Percentiles rank a stretch among this genome's conserved stretches.
Conservation (phyloP, 2,797 vertebrate species). For the Borostomias antarcticus region DNA sequence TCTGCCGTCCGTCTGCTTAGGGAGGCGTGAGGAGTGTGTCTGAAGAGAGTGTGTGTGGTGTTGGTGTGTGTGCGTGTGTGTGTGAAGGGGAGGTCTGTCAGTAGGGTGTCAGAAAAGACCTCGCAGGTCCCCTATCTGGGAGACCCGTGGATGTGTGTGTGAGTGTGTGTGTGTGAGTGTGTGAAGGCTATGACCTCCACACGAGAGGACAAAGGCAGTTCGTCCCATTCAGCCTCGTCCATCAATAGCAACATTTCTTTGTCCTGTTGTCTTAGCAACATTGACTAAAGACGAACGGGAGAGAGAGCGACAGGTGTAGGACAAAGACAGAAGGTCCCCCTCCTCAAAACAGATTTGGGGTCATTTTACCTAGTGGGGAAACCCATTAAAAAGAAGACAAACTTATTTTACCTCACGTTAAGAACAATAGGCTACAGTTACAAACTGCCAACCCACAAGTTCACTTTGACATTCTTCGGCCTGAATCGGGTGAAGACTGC, state of each 20-base stretch:
- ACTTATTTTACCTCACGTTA: background rate
- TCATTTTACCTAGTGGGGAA: background rate
- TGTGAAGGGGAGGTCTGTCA: slow-evolving; percentile 48
- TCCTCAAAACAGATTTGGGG: background rate
- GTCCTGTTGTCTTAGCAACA: slow-evolving; percentile 23
- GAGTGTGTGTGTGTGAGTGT: slow-evolving; percentile 28
- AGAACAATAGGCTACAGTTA: background rate
- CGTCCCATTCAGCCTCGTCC: slow-evolving; percentile 11
- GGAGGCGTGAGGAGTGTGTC: slow-evolving; percentile 58
- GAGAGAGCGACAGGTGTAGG: slow-evolving; percentile 37
- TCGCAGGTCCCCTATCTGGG: slow-evolving; percentile 53
- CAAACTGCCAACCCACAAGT: background rate
- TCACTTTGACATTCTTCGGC: background rate
- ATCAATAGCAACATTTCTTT: slow-evolving; percentile 29
- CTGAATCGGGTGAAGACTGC: too few relatives aligned
- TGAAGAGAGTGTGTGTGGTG: background rate
- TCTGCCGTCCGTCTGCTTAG: slow-evolving; percentile 70
- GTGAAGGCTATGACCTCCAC: slow-evolving; percentile 31
- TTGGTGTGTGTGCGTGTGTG: too few relatives aligned
- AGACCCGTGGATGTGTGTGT: slow-evolving; percentile 18
- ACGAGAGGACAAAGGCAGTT: slow-evolving; percentile 46
- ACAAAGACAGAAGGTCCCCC: slow-evolving; percentile 19
- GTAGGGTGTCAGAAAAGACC: slow-evolving; percentile 49
- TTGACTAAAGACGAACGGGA: background rate
- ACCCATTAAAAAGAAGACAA: background rate